Evolutionary conservation across 2,888 invertebrate genomes (phyloP), one percentile per base, ranked within the genome.

Genomic region (Harmothoe impar): DNA sequence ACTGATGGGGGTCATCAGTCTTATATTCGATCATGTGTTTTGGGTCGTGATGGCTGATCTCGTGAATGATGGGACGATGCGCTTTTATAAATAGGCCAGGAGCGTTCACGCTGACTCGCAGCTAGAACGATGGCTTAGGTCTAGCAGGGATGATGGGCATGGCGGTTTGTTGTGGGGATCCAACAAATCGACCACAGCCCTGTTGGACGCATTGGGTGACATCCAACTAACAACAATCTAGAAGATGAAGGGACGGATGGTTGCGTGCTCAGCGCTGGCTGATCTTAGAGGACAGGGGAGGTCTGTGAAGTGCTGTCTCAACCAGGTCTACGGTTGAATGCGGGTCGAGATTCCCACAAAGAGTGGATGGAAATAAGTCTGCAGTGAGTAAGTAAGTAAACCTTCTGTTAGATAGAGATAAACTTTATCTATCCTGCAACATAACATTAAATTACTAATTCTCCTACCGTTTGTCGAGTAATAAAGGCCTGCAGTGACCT

Each of bases 281-380:
- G 72, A 72, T 72, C 72, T 15, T n/a, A 62, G 25, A 72, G 72
- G 72, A 72, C 72, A 72, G 17, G 72, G 72, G n/a, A n/a, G 72
- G 72, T 25, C 29, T 72, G 72, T 29, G 72, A 29, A 15, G 72
- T 29, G 72, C 25, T 72, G 81, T 81, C 81, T 81, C 81, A 81
- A 43, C 81, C 81, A 20, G 81, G 81, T 43, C 81, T 43, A 81
- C 81, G 81, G 81, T n/a, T 33, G 43, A 35, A 3, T 33, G 81
- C 23, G 43, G 81, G 81, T 25, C 81, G 81, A 43, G 33, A 81
- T 35, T 81, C 81, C 81, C 15, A 81, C 81, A 81, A 81, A 35
- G 81, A 35, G 20, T 81, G 81, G 81, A 43, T 81, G 81, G 35
- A 81, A 81, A 81, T 81, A 81, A 23, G 81, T 81, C 81, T 81